Base-by-base conservation (phyloP, 2,113 vertebrate species). In the Maccullochella peelii region DNA sequence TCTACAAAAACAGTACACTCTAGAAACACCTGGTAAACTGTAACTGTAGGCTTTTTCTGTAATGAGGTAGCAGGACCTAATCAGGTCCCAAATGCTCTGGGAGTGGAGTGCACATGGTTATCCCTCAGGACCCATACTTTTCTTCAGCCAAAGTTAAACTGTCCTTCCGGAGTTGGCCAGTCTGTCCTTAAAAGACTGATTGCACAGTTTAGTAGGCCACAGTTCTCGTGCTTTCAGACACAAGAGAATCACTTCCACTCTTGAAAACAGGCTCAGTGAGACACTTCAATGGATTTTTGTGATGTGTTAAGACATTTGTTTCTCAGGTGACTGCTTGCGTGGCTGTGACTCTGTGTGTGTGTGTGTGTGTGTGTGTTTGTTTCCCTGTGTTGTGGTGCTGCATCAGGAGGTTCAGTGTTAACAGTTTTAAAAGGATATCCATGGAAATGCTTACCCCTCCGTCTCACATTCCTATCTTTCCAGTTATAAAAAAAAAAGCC, bases 301-400 rank as follows among this genome's bases (percentile, higher is more conserved):
- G 74, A 82, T 82, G 89, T 85, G 82, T 80, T 81, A 86, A 90
- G 86, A 83, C 71, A 77, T 80, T 71, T 85, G 75, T 67, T 74
- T 80, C 90, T 87, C 73, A 86, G 85, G 79, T 87, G 80, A 75
- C 71, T 70, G 73, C 71, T 79, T 65, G 72, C 73, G 54, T 77
- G 54, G 23, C 40, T 69, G 61, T 78, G 61, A 18, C 16, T 9
- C 52, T 20, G 27, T 42, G 58, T 62, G 55, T 11, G 25, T 16
- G 69, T 44, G 73, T 83, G 50, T 69, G 49, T 79, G 33, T 33
- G 33, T 33, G 27, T 14, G n/a, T 27, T 55, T 47, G 52, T 82
- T 71, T 88, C 25, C 14, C 30, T 83, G 77, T 62, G 40, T 61
- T 81, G 82, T 75, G 78, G 87, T 84, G 85, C 80, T 74, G 71